These are phyloP conservation scores for Sanderia malayensis DNA, from an alignment of 30 jellyfish, hydroid and myxozoan genomes.

Conservation along the genomic window DNA sequence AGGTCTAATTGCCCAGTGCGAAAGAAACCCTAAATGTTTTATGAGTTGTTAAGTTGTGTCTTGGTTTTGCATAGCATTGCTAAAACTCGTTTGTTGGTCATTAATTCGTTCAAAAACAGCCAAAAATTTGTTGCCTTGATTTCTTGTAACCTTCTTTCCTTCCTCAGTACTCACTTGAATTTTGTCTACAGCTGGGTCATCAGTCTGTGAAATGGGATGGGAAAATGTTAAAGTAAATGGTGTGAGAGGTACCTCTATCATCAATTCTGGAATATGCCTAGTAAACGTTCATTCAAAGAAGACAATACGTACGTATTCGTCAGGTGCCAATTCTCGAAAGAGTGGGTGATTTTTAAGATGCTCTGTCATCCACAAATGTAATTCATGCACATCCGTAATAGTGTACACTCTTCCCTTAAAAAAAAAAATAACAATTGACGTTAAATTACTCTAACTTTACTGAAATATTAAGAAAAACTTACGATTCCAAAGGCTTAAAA, in stretches of 20 bases:
- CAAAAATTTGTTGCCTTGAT: slow-evolving; percentile 72
- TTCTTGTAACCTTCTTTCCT: slow-evolving; percentile 91
- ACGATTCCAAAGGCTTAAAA: too few relatives aligned
- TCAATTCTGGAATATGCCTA: too few relatives aligned
- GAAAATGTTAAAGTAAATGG: too few relatives aligned
- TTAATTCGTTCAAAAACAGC: slow-evolving; percentile 74
- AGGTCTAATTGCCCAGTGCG: too few relatives aligned
- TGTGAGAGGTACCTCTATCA: too few relatives aligned
- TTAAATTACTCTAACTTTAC: too few relatives aligned
- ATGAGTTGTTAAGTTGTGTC: too few relatives aligned
- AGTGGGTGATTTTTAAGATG: slow-evolving; percentile 75
- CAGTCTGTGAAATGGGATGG: slow-evolving; percentile 43
- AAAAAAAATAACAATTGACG: not conserved
- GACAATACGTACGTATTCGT: slow-evolving; percentile 66
- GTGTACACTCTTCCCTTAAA: slow-evolving; percentile 73
- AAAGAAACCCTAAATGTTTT: too few relatives aligned
- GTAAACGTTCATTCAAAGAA: too few relatives aligned
- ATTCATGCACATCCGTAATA: slow-evolving; percentile 85
- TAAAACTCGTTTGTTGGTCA: too few relatives aligned
- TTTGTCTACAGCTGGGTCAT: slow-evolving; percentile 80
- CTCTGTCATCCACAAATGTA: slow-evolving; percentile 84
- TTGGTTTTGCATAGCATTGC: too few relatives aligned
- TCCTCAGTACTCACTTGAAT: slow-evolving; percentile 80
- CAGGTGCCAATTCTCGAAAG: slow-evolving; percentile 51
- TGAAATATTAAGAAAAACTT: too few relatives aligned